A percentile compares a stretch with the other conserved stretches of the same genome.
Evolutionary conservation across 2,113 vertebrate species (phyloP).

Genomic region (Bettongia penicillata): DNA sequence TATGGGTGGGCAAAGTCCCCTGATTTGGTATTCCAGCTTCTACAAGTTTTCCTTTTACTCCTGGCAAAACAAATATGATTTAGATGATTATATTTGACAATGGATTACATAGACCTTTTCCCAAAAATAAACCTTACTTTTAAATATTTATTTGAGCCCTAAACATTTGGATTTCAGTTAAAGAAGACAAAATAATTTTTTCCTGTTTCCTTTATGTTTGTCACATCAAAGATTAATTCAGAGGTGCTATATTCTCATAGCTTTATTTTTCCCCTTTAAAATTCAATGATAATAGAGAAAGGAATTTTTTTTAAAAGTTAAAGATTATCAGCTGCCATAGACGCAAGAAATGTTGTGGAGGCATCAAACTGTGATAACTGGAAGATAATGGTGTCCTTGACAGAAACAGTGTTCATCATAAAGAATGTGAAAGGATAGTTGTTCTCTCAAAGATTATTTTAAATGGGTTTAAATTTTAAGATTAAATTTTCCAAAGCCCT

Average conservation of each 20-base stretch:
- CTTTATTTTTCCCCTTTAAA: background rate
- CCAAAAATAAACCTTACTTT: constrained; percentile 34
- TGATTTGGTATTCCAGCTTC: background rate
- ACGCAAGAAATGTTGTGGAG: background rate
- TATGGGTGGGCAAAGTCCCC: background rate
- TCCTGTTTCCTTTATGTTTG: background rate
- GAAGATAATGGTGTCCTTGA: too few relatives aligned
- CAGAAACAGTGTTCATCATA: too few relatives aligned
- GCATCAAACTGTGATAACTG: too few relatives aligned
- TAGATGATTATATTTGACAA: background rate
- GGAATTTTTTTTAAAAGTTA: constrained; percentile 17
- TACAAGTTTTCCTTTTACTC: constrained; percentile 13
- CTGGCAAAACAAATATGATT: constrained; percentile 18
- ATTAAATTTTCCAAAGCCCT: background rate
- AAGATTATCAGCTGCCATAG: constrained; percentile 18
- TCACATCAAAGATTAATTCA: background rate
- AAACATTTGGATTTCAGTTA: background rate
- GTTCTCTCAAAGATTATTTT: constrained; percentile 27
- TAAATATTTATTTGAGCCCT: background rate
- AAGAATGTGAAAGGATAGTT: too few relatives aligned
- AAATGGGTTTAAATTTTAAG: constrained; percentile 51
- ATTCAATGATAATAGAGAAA: too few relatives aligned
- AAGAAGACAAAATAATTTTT: constrained; percentile 13
- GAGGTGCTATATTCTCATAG: background rate
- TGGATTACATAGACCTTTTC: constrained; percentile 18